phyloP scores from a whole-genome alignment of 2,113 vertebrate species.

The Melospiza georgiana region DNA sequence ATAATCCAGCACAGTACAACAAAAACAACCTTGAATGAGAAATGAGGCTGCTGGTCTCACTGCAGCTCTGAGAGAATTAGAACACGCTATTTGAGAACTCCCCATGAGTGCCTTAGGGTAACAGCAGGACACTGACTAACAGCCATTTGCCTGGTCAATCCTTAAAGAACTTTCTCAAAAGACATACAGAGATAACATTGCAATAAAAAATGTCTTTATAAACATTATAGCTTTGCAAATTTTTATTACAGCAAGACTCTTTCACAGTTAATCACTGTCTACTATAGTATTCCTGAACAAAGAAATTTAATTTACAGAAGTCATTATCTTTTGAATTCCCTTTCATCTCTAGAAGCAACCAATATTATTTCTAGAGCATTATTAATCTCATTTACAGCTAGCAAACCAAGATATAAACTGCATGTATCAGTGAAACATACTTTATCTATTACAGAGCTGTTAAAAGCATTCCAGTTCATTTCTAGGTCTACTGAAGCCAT shows the following conservation, averaged over 20 bases:
- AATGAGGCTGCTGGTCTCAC: conserved; percentile 42
- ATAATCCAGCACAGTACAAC: conserved; percentile 2
- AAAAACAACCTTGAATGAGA: conserved; percentile 63
- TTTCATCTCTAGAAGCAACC: conserved; percentile 28
- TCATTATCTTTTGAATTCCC: conserved; percentile 32
- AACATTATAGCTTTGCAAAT: neutral
- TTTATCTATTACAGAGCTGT: neutral
- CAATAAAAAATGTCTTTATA: conserved; percentile 28
- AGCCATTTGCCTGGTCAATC: neutral
- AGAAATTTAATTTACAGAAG: conserved; percentile 23
- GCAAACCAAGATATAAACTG: conserved; percentile 14
- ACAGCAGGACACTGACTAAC: conserved; percentile 24
- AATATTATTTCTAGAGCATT: conserved; percentile 14
- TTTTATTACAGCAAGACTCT: neutral
- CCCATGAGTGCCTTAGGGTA: conserved; percentile 3
- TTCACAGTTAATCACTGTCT: conserved; percentile 15
- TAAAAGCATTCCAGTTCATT: conserved; percentile 38
- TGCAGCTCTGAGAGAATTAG: conserved; percentile 54
- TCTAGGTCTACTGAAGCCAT: neutral
- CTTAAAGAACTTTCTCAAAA: neutral
- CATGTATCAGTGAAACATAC: neutral
- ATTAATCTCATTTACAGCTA: conserved; percentile 43
- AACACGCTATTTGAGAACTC: conserved; percentile 12
- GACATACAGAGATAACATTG: conserved; percentile 35
- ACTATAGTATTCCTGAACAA: neutral